Conservation (phyloP, 2,113 vertebrate genomes). For the Silurus asotus region DNA sequence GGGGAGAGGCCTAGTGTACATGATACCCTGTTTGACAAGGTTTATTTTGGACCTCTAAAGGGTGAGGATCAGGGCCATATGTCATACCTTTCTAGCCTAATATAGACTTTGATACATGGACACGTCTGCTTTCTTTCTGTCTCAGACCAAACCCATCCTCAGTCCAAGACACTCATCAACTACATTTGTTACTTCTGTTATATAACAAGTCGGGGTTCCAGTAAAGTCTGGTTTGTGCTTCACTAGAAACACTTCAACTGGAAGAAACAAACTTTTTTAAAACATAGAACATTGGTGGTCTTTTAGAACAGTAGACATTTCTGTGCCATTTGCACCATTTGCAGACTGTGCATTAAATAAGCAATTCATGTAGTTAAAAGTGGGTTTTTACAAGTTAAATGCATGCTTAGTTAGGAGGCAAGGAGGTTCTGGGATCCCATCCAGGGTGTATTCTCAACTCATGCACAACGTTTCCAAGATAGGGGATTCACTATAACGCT, state of each 20-base stretch:
- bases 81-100: conserved; percentile 27
- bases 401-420: neutral
- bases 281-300: neutral
- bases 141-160: neutral
- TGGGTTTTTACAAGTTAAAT: neutral
- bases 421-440: neutral
- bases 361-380: neutral
- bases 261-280: neutral
- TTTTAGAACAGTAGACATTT: neutral
- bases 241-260: neutral
- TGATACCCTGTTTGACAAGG: conserved; percentile 36
- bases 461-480: neutral
- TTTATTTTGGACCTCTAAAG: conserved; percentile 44
- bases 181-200: neutral
- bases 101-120: conserved; percentile 20
- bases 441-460: neutral
- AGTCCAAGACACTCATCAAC: neutral
- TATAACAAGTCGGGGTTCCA: neutral
- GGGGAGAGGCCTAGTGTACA: conserved; percentile 4
- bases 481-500: neutral
- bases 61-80: conserved; percentile 22
- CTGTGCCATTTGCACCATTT: neutral
- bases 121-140: neutral
- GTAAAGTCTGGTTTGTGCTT: neutral
- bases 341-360: neutral